phyloP scores from a whole-genome alignment of 2,113 vertebrate species.

The Columba janthina region DNA sequence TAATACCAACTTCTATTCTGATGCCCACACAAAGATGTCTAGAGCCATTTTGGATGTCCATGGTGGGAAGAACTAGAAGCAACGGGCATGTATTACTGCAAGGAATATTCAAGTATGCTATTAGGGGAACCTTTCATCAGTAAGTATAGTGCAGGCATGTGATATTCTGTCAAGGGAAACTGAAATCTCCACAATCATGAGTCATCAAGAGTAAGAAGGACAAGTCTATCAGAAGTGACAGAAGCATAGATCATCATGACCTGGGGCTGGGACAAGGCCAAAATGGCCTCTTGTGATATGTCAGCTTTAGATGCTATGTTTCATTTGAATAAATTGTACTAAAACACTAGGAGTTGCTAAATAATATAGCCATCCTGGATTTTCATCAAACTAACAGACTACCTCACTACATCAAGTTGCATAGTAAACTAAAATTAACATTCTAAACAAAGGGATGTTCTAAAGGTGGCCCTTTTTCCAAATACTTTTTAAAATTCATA shows the following conservation, averaged over 20 bases:
- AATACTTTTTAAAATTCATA: background rate
- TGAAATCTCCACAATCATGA: background rate
- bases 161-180: background rate
- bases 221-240: background rate
- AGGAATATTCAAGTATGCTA: background rate
- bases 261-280: background rate
- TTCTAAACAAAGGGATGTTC: background rate
- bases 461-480: background rate
- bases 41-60: background rate
- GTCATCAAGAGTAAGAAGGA: background rate
- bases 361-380: background rate
- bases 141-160: background rate
- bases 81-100: background rate
- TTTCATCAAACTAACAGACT: background rate
- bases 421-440: background rate
- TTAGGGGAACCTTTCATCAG: background rate
- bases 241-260: background rate
- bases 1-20: constrained; percentile 14
- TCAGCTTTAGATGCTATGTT: background rate
- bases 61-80: background rate
- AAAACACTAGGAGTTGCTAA: background rate
- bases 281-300: background rate
- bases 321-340: background rate
- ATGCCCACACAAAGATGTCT: background rate
- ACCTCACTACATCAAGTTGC: background rate